These are phyloP conservation scores for Cydia strobilella DNA, from an alignment of 1,140 invertebrate genomes.

Conservation along the genomic window DNA sequence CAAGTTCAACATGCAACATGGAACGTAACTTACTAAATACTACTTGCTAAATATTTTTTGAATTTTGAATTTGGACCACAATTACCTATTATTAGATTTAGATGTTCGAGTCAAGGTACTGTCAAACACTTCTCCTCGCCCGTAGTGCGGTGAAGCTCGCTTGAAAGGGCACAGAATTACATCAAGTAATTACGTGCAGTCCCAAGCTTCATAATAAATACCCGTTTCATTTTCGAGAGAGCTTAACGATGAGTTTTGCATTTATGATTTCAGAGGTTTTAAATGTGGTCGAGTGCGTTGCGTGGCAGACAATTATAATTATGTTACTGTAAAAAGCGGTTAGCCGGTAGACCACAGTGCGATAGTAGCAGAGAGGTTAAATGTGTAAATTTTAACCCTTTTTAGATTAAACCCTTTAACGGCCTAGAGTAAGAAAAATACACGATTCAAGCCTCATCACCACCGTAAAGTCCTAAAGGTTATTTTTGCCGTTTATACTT, in stretches of 20 bases:
- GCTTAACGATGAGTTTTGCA: not conserved
- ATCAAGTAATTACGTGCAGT: constrained; percentile 16
- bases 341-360: too few relatives aligned
- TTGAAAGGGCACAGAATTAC: constrained; percentile 3
- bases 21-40: too few relatives aligned
- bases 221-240: not conserved
- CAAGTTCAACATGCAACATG: too few relatives aligned
- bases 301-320: not conserved
- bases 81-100: not conserved
- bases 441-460: too few relatives aligned
- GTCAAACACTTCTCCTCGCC: not conserved
- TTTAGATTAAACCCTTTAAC: too few relatives aligned
- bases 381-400: too few relatives aligned
- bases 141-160: not conserved
- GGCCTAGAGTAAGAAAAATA: too few relatives aligned
- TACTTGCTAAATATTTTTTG: too few relatives aligned
- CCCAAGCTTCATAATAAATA: not conserved
- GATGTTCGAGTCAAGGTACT: not conserved
- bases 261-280: constrained; percentile 1
- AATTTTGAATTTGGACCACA: not conserved
- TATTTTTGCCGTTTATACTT: too few relatives aligned
- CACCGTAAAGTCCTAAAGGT: too few relatives aligned
- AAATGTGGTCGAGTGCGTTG: not conserved
- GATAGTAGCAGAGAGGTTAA: too few relatives aligned
- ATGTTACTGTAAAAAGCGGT: not conserved